phyloP scores from a whole-genome alignment of 2,797 vertebrate genomes.

The Sebastes elongatus region DNA sequence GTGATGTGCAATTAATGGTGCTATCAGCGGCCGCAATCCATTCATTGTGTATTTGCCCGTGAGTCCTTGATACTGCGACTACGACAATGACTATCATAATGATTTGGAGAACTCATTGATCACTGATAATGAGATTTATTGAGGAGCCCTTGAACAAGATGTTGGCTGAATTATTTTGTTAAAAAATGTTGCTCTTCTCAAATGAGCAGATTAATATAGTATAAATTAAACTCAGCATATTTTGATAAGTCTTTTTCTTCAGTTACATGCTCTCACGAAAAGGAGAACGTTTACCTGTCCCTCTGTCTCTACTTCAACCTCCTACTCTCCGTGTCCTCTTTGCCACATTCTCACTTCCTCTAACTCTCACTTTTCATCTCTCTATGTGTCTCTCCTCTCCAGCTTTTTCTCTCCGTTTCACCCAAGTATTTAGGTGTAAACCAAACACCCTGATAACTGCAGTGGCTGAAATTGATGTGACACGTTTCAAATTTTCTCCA shows the following conservation, averaged over 20 bases:
- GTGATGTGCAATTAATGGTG: too few relatives aligned
- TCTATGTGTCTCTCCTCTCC: neutral
- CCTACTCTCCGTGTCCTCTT: neutral
- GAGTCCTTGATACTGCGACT: too few relatives aligned
- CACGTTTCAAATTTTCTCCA: slow-evolving; percentile 64
- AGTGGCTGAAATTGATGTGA: slow-evolving; percentile 70
- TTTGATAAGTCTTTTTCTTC: slow-evolving; percentile 6
- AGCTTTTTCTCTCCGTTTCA: slow-evolving; percentile 3
- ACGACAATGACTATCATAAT: too few relatives aligned
- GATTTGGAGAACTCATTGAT: too few relatives aligned
- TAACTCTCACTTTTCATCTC: neutral
- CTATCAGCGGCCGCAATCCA: too few relatives aligned
- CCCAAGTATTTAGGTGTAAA: slow-evolving; percentile 49
- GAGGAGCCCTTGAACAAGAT: neutral
- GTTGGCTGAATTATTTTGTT: slow-evolving; percentile 26
- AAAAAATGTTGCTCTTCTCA: neutral
- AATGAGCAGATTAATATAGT: slow-evolving; percentile 1
- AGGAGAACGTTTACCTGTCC: neutral
- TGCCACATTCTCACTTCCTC: neutral
- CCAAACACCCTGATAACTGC: slow-evolving; percentile 60
- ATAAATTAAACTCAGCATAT: slow-evolving; percentile 2
- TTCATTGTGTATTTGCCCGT: too few relatives aligned
- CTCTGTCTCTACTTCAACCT: neutral
- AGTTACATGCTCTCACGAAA: neutral
- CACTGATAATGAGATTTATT: too few relatives aligned